phyloP scores from a whole-genome alignment of 2,113 vertebrate genomes.

The Epinephelus lanceolatus region DNA sequence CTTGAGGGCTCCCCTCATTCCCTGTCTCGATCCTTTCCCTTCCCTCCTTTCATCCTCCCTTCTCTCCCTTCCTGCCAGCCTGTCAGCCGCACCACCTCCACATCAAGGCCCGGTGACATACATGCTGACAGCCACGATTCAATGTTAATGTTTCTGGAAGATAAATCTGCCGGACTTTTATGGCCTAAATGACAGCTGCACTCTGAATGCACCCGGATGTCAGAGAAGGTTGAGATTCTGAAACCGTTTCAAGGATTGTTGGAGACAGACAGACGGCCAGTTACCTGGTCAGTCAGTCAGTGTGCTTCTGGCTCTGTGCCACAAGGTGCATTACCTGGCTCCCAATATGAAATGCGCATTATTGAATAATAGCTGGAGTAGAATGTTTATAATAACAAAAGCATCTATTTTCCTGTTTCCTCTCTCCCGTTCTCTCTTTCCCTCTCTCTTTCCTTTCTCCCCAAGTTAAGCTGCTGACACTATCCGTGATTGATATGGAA shows the following conservation, averaged over 20 bases:
- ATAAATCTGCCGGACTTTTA: constrained; percentile 69
- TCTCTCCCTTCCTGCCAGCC: constrained; percentile 22
- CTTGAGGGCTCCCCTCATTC: constrained; percentile 42
- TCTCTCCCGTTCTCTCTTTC: constrained; percentile 6
- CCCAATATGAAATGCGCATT: constrained; percentile 28
- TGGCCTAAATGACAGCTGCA: constrained; percentile 74
- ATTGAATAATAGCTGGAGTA: constrained; percentile 40
- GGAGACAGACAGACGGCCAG: constrained; percentile 5
- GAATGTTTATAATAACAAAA: constrained; percentile 37
- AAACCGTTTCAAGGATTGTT: constrained; percentile 37
- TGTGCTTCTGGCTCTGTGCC: constrained; percentile 46
- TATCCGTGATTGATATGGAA: constrained; percentile 76
- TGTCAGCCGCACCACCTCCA: constrained; percentile 48
- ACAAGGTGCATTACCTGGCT: constrained; percentile 49
- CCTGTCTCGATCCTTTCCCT: background rate
- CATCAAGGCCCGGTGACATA: constrained; percentile 47
- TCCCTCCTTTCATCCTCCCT: constrained; percentile 20
- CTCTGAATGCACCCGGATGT: constrained; percentile 57
- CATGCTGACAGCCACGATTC: constrained; percentile 68
- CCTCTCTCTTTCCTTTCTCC: constrained; percentile 16
- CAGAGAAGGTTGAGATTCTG: constrained; percentile 28
- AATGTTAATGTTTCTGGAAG: constrained; percentile 58
- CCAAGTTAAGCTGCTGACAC: constrained; percentile 58
- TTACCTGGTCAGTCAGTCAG: constrained; percentile 14
- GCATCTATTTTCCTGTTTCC: constrained; percentile 40